Evolutionary conservation across 2,113 vertebrate species (phyloP), one percentile per base, ranked within the genome.

Genomic region (Oreocharis arfaki): DNA sequence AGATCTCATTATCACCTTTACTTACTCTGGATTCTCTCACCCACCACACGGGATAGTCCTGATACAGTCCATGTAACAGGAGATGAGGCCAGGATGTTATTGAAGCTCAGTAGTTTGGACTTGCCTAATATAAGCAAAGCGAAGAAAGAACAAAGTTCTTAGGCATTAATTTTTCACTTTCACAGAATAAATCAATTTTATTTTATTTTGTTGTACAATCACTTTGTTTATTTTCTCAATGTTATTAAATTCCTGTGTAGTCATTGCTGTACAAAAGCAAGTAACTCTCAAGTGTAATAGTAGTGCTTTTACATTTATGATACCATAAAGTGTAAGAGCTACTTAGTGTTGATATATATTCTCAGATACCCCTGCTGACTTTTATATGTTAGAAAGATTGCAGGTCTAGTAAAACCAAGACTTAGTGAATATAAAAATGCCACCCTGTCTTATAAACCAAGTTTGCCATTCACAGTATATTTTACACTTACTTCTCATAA

Each of bases 271-370:
- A 79, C 18, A 85, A 75, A 92, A 91, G 21, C 1, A 13, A 89
- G 41, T 73, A 69, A 65, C 65, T 95, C 18, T 85, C 22, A 67
- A 94, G 70, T 59, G 35, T 65, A 90, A 83, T 28, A 73, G 57
- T 55, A 79, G 42, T 80, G 68, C 55, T 93, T 95, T 92, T 74
- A 67, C 37, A 39, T 96, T 94, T 96, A 91, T 73, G 50, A 59
- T 59, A 57, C 6, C 24, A 74, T 93, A 90, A 97, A 82, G 13
- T 80, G 44, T 63, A 87, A 88, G 37, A 88, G 52, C 87, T 93
- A 94, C 71, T 90, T 91, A 93, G 50, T 53, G 32, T 44, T 93
- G 84, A 94, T 90, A 93, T 76, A 94, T 94, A 74, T 61, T 83
- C 65, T 77, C 59, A 78, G 63, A 59, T 47, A 76, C 26, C 11